Evolutionary conservation across 2,888 invertebrate genomes (phyloP).

Genomic region (Lasioglossum pauxillum): DNA sequence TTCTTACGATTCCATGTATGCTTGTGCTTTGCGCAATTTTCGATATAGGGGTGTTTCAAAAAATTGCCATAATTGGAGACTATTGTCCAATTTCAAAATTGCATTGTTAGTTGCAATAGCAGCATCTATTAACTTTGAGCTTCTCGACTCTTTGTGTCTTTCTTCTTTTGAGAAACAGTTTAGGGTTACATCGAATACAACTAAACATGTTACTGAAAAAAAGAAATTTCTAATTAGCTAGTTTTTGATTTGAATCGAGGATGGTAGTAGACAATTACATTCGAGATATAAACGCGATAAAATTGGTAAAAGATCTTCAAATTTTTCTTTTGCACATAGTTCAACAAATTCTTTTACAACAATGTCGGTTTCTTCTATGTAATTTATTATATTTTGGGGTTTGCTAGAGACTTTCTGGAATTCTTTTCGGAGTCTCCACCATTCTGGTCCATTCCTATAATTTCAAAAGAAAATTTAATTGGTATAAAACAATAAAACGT

Average conservation of each 20-base stretch:
- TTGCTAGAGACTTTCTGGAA: slow-evolving; percentile 93
- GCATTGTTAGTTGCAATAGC: slow-evolving; percentile 91
- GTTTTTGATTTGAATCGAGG: background rate
- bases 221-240: background rate
- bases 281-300: slow-evolving; percentile 91
- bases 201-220: slow-evolving; percentile 89
- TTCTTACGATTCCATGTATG: slow-evolving; percentile 89
- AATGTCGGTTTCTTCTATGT: slow-evolving; percentile 88
- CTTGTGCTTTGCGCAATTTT: slow-evolving; percentile 89
- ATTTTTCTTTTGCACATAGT: slow-evolving; percentile 83
- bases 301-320: slow-evolving; percentile 89
- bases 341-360: slow-evolving; percentile 89
- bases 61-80: slow-evolving; percentile 89
- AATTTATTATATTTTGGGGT: slow-evolving; percentile 89
- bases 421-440: slow-evolving; percentile 92
- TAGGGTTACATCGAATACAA: slow-evolving; percentile 90
- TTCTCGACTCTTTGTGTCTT: slow-evolving; percentile 87
- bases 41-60: slow-evolving; percentile 91
- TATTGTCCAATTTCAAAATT: slow-evolving; percentile 89
- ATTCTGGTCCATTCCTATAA: slow-evolving; percentile 92
- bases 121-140: slow-evolving; percentile 89
- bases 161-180: slow-evolving; percentile 88
- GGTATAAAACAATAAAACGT: background rate
- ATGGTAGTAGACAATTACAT: slow-evolving; percentile 85
- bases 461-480: slow-evolving; percentile 12